Evolutionary conservation across 2,113 vertebrate genomes (phyloP), one percentile per base, ranked within the genome.

Genomic region (Sceloporus tristichus): DNA sequence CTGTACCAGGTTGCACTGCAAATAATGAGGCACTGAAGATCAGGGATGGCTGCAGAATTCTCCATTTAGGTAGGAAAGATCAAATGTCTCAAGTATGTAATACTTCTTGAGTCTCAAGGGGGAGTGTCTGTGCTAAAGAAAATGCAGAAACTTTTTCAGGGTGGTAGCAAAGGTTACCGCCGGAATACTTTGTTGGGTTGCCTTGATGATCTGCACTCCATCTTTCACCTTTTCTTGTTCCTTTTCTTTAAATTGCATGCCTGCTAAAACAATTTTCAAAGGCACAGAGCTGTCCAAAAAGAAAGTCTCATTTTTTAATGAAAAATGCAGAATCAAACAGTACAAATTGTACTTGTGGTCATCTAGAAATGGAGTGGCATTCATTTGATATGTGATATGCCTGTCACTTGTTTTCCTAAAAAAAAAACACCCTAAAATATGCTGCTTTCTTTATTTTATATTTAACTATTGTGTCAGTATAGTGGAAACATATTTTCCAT

Each of bases 31-130:
- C 40, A 54, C 70, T 79, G 56, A 53, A 62, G 40, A 19, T n/a
- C 0, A 0, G 11, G 21, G 2, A 2, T 56, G 9, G 3, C 74
- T 92, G 85, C 0, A 3, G 42, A 40, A 11, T 86, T 70, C 38
- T 79, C 59, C 76, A 7, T 66, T 76, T 85, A 9, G 0, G 6
- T 80, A 74, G 0, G 85, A 80, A 25, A 56, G 70, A 1, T 85
- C 9, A 0, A 0, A 0, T 2, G 21, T 1, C 53, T 91, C 0
- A 0, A 74, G 0, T 1, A 40, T 29, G 38, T 34, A 79, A n/a
- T 40, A 9, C 76, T 42, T 38, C 42, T 0, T 1, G 21, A 0
- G 77, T 84, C 77, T 1, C 81, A 75, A 48, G 54, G 38, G 56
- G 56, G 16, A 59, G 13, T 11, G 66, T 53, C 65, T 68, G 25